phyloP scores from a whole-genome alignment of 2,113 vertebrate genomes.

The Nerophis ophidion region DNA sequence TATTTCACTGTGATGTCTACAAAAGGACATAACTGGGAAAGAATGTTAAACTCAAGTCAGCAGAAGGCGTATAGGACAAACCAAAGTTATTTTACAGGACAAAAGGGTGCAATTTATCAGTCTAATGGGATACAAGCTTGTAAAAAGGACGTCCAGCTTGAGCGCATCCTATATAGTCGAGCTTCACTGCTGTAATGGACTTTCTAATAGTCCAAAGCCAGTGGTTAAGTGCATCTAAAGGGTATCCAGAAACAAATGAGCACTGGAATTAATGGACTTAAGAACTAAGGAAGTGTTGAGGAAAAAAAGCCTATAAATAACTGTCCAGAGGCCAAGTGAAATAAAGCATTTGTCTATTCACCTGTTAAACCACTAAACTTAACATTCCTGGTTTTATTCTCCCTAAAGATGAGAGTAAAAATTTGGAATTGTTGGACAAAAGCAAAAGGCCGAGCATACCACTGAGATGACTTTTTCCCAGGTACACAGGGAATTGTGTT shows the following conservation, averaged over 20 bases:
- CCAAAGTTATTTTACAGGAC: background rate
- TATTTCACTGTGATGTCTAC: too few species aligned
- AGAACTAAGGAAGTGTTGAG: conserved; percentile 1
- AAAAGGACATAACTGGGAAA: too few species aligned
- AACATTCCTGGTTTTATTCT: conserved; percentile 10
- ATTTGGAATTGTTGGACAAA: conserved; percentile 22
- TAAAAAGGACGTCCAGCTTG: background rate
- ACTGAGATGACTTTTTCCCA: conserved; percentile 20
- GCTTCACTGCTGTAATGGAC: conserved; percentile 9
- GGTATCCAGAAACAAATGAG: background rate
- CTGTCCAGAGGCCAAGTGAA: background rate
- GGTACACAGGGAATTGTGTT: conserved; percentile 28
- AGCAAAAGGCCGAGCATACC: conserved; percentile 29
- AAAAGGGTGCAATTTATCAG: too few species aligned
- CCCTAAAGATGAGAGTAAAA: conserved; percentile 18
- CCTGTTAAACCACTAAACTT: background rate
- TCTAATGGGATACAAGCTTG: background rate
- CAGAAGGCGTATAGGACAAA: conserved; percentile 1
- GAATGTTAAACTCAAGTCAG: background rate
- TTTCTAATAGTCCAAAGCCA: conserved; percentile 11
- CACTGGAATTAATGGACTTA: conserved; percentile 7
- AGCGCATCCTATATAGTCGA: background rate
- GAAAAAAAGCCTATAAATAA: background rate
- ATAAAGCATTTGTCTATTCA: background rate
- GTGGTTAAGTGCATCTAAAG: conserved; percentile 7